phyloP scores from a whole-genome alignment of 2,113 vertebrate species.

The Syngnathoides biaculeatus region DNA sequence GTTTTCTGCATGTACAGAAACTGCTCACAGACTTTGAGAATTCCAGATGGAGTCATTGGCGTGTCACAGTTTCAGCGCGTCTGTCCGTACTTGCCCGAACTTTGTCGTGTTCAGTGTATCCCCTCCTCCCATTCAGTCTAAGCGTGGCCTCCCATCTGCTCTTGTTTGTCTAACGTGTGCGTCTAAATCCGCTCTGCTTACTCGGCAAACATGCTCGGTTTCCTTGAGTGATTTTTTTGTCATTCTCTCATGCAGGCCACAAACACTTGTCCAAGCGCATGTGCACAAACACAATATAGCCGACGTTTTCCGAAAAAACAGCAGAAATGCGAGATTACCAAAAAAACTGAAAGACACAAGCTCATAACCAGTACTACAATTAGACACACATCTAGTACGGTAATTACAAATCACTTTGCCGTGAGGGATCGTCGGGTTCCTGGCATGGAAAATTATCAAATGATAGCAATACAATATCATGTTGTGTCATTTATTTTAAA shows the following conservation, averaged over 20 bases:
- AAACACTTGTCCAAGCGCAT: constrained; percentile 39
- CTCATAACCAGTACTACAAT: no score
- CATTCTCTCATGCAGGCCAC: constrained; percentile 29
- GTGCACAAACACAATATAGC: background rate
- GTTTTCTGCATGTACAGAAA: constrained; percentile 9
- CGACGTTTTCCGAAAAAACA: background rate
- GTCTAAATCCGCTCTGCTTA: constrained; percentile 44
- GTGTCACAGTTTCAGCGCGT: constrained; percentile 65
- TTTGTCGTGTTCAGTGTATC: constrained; percentile 12
- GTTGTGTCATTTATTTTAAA: no score
- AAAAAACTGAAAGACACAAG: background rate
- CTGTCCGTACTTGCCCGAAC: constrained; percentile 64
- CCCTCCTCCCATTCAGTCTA: constrained; percentile 14
- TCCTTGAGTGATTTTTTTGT: constrained; percentile 45
- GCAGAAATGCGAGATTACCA: background rate
- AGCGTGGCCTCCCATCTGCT: constrained; percentile 12
- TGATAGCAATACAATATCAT: no score
- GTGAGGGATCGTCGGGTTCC: no score
- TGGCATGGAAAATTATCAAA: no score
- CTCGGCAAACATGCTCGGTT: constrained; percentile 51
- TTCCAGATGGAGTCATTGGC: constrained; percentile 29
- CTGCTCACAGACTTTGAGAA: constrained; percentile 8
- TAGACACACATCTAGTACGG: no score
- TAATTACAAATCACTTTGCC: no score
- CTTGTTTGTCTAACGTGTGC: constrained; percentile 43